Conservation (phyloP, 2,888 invertebrate genomes). For the Andrena praecox region DNA sequence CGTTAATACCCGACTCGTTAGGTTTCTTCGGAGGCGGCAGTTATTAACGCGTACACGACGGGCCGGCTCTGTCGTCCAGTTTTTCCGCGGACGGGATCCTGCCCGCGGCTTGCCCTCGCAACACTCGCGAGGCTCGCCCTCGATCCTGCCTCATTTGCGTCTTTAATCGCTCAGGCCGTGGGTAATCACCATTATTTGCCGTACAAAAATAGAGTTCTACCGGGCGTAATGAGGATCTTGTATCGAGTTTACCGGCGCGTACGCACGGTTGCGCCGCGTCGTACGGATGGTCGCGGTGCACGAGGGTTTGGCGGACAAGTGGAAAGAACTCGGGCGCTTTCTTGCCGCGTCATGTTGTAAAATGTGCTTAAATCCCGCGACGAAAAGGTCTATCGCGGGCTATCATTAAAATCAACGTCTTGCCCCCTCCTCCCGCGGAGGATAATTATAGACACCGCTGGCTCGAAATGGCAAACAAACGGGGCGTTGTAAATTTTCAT, state of each 20-base stretch:
- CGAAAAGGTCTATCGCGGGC: slow-evolving; percentile 41
- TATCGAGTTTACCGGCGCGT: slow-evolving; percentile 16
- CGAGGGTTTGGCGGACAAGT: background rate
- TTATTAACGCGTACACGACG: slow-evolving; percentile 42
- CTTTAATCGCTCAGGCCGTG: slow-evolving; percentile 39
- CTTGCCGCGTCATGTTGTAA: slow-evolving; percentile 51
- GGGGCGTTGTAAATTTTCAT: slow-evolving; percentile 56
- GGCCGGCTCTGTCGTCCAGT: slow-evolving; percentile 28
- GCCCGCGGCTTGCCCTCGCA: background rate
- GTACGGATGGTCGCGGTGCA: slow-evolving; percentile 16
- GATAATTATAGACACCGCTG: slow-evolving; percentile 49
- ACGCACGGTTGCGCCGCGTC: background rate
- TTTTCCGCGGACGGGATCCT: slow-evolving; percentile 44
- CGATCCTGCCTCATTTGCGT: slow-evolving; percentile 55
- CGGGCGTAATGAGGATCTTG: slow-evolving; percentile 48
- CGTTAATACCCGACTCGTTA: slow-evolving; percentile 72
- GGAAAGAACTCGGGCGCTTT: slow-evolving; percentile 52
- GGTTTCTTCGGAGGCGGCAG: slow-evolving; percentile 67
- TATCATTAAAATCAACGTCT: slow-evolving; percentile 66
- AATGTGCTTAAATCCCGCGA: slow-evolving; percentile 55
- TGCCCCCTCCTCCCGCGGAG: background rate
- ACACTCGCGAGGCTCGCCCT: slow-evolving; percentile 21
- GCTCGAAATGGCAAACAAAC: slow-evolving; percentile 54
- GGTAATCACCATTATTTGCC: slow-evolving; percentile 45
- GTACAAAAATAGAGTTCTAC: slow-evolving; percentile 36